phyloP scores from a whole-genome alignment of 2,113 vertebrate genomes.

The Elachura formosa region DNA sequence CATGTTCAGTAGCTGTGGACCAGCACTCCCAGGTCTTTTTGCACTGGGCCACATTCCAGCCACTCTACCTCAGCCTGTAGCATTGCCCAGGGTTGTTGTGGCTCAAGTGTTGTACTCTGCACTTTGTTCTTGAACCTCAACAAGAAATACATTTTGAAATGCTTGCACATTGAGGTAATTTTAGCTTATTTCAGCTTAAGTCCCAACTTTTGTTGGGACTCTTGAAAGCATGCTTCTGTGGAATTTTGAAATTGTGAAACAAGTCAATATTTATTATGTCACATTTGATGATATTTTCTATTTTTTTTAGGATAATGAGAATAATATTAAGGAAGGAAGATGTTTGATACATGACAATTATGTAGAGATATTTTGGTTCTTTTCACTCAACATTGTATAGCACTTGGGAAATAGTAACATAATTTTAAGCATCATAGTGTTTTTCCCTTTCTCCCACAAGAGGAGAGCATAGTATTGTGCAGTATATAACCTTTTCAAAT shows the following conservation, averaged over 20 bases:
- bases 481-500: background rate
- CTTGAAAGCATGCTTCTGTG: background rate
- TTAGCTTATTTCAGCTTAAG: background rate
- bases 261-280: background rate
- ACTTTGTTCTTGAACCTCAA: background rate
- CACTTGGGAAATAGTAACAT: background rate
- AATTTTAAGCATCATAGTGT: background rate
- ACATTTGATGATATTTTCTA: background rate
- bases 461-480: background rate
- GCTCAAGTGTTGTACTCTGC: too few species aligned
- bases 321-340: background rate
- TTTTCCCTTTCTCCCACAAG: background rate
- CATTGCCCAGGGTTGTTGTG: accelerated
- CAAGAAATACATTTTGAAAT: background rate
- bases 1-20: background rate
- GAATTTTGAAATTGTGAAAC: background rate
- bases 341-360: background rate
- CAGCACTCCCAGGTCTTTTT: background rate
- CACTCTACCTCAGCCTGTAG: background rate
- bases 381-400: background rate
- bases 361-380: background rate
- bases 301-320: background rate
- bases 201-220: background rate
- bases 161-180: background rate
- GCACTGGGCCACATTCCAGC: background rate